Evolutionary conservation across 1,140 invertebrate genomes (phyloP), one percentile per base, ranked within the genome.

Genomic region (Temnothorax nylanderi): DNA sequence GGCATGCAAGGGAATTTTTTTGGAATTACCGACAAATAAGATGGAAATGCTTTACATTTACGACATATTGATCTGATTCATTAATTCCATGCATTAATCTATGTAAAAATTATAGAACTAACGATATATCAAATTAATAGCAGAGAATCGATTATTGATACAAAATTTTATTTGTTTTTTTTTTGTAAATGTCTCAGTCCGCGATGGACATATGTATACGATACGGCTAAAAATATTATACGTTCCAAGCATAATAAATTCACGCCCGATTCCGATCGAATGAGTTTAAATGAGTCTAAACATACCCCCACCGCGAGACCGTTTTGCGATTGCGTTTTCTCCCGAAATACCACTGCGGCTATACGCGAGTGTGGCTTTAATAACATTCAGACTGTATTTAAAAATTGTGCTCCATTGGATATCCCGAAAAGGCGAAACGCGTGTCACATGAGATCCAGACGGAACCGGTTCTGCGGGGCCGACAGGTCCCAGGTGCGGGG

Each of bases 381-480:
- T 75, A 47, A 84, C 51, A 82, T 74, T 47, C 80, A 37, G 80
- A 60, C 44, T 75, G 51, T 71, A 72, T 85, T 51, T 69, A 76
- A 69, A 78, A 77, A 54, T 41, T 54, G 58, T 85, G 37, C 37
- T 82, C 26, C 78, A 86, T 85, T 62, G 58, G 72, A 75, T 85
- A 81, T 56, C 82, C 89, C 77, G 76, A 90, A 88, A 90, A 90
- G 81, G 87, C 90, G 77, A 90, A 90, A 90, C 60, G 80, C 76
- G 74, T 86, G 86, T 90, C 81, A 86, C 86, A 80, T 72, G 65
- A 89, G 76, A 85, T 69, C 54, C 78, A 71, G 88, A 54, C 37
- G 82, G 49, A 90, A 90, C 89, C 89, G 89, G 89, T 90, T 90
- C 56, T 90, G 54, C 51, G 74, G 80, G 89, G 86, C 75, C 88